Percentiles rank a stretch among this genome's conserved stretches.
These are phyloP conservation scores for Pteronura brasiliensis DNA, from an alignment of 2,113 vertebrate genomes.

Conservation along the genomic window DNA sequence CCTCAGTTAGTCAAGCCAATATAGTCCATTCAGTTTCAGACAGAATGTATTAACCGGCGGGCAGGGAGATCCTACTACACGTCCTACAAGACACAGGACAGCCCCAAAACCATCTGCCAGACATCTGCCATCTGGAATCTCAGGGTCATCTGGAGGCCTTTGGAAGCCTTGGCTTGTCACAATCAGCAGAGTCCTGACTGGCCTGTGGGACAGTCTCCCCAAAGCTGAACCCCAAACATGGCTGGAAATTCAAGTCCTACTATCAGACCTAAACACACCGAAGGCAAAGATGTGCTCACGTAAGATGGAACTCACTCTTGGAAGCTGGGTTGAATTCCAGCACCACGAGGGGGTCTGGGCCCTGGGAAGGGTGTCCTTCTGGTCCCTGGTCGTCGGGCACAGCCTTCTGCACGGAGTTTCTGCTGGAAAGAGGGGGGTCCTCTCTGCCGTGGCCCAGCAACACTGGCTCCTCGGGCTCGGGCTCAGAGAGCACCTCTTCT, in stretches of 20 bases:
- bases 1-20: not conserved
- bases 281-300: not conserved
- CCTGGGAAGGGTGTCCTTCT: conserved; percentile 64
- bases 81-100: not conserved
- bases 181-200: not conserved
- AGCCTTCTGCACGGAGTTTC: conserved; percentile 37
- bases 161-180: not conserved
- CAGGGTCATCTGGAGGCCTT: not conserved
- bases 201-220: not conserved
- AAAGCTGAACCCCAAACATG: not conserved
- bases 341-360: conserved; percentile 82
- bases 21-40: not conserved
- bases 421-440: conserved; percentile 78
- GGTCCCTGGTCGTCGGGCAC: not conserved
- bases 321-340: conserved; percentile 88
- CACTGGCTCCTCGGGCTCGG: conserved; percentile 84
- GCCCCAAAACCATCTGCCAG: not conserved
- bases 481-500: conserved; percentile 91
- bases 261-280: not conserved
- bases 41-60: not conserved
- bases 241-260: not conserved
- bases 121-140: not conserved
- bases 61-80: not conserved
- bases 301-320: conserved; percentile 80
- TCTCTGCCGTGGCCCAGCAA: conserved; percentile 77